Evolutionary conservation across 2,113 vertebrate genomes (phyloP).

Genomic region (Albula glossodonta): DNA sequence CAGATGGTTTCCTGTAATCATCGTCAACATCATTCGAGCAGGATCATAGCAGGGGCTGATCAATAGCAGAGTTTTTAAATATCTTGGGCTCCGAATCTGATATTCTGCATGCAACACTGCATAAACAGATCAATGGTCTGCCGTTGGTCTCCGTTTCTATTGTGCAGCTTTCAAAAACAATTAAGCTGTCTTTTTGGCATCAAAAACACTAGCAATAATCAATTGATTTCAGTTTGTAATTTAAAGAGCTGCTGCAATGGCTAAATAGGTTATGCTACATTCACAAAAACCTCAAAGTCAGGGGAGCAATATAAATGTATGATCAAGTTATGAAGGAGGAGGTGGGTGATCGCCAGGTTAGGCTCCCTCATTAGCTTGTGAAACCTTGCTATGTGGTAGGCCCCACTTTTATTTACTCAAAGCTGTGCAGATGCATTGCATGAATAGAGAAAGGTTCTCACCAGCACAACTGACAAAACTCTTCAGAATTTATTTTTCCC

Average conservation of each 20-base stretch:
- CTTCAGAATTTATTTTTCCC: neutral
- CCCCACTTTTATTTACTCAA: neutral
- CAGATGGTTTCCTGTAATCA: conserved; percentile 75
- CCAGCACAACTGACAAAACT: no score
- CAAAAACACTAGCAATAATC: conserved; percentile 66
- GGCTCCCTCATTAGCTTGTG: conserved; percentile 9
- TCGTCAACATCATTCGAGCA: conserved; percentile 74
- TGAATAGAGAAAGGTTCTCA: neutral
- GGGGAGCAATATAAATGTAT: conserved; percentile 42
- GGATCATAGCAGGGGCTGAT: conserved; percentile 76
- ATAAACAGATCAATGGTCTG: conserved; percentile 80
- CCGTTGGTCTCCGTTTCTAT: conserved; percentile 75
- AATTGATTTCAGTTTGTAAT: conserved; percentile 63
- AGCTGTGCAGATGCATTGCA: neutral
- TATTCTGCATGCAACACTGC: conserved; percentile 75
- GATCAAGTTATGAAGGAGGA: neutral
- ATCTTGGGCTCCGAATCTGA: conserved; percentile 80
- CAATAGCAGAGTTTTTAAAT: conserved; percentile 85
- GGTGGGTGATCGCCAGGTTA: neutral
- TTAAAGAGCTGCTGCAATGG: conserved; percentile 62
- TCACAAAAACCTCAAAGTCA: conserved; percentile 51
- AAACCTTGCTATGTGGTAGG: neutral
- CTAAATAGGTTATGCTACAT: conserved; percentile 63
- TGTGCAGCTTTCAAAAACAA: conserved; percentile 84
- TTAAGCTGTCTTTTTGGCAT: conserved; percentile 70